phyloP scores from a whole-genome alignment of 30 jellyfish, hydroid and myxozoan genomes.

The Cassiopea xamachana region DNA sequence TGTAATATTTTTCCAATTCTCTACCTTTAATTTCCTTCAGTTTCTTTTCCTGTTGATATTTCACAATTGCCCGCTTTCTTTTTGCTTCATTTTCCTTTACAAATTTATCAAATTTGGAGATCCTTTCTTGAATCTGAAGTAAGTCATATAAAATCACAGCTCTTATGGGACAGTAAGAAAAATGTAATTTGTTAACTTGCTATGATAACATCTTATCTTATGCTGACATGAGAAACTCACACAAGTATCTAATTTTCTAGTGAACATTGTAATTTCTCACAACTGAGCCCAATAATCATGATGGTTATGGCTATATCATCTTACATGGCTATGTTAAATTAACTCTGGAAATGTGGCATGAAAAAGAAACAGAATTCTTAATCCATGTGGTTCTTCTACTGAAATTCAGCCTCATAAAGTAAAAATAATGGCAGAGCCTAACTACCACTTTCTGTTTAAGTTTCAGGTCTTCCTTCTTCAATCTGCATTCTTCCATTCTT shows the following conservation, averaged over 20 bases:
- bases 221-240: too few species aligned
- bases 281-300: too few species aligned
- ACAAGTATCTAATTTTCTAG: too few species aligned
- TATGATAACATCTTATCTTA: too few species aligned
- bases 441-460: constrained; percentile 68
- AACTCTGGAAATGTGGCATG: too few species aligned
- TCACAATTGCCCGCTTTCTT: constrained; percentile 71
- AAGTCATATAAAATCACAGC: background rate
- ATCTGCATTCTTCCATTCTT: constrained; percentile 73
- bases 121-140: constrained; percentile 73
- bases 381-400: too few species aligned
- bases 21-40: constrained; percentile 36
- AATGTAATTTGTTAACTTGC: too few species aligned
- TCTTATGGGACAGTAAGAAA: too few species aligned
- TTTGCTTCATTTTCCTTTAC: constrained; percentile 80
- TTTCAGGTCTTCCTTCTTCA: constrained; percentile 48
- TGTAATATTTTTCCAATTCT: constrained; percentile 61
- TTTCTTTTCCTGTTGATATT: constrained; percentile 72
- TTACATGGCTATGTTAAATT: too few species aligned
- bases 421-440: background rate
- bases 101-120: constrained; percentile 75
- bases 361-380: too few species aligned
- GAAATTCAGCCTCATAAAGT: background rate
- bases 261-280: too few species aligned
- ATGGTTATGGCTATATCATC: too few species aligned